A percentile compares a stretch with the other conserved stretches of the same genome.
phyloP scores from a whole-genome alignment of 2,113 vertebrate species.

The Pseudolaguvia tuberculata region DNA sequence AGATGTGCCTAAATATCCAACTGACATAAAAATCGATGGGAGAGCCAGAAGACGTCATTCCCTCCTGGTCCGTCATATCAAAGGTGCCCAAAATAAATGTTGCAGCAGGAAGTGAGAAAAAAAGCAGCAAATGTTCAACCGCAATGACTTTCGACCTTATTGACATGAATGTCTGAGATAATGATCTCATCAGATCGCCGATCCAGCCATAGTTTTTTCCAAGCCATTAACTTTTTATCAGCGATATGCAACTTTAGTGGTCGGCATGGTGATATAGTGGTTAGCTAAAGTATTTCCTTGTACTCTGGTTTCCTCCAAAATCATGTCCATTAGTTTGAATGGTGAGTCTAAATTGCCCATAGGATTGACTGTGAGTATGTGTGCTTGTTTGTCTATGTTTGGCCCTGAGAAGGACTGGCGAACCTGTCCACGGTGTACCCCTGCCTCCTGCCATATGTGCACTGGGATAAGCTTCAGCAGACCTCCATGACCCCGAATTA shows the following conservation, averaged over 20 bases:
- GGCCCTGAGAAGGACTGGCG: no score
- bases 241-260: constrained; percentile 1
- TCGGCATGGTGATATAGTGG: no score
- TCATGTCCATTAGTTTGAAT: no score
- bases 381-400: no score
- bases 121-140: constrained; percentile 14
- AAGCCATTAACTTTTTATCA: constrained; percentile 12
- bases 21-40: constrained; percentile 42
- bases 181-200: constrained; percentile 14
- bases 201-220: constrained; percentile 10
- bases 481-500: no score
- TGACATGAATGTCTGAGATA: constrained; percentile 23
- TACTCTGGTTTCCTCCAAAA: no score
- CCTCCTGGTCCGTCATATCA: constrained; percentile 32
- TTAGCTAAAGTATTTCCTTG: no score
- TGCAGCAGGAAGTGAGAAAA: constrained; percentile 1
- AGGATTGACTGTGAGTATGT: no score
- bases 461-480: no score
- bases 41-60: constrained; percentile 28
- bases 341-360: no score
- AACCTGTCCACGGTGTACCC: no score
- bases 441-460: no score
- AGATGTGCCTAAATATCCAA: constrained; percentile 34
- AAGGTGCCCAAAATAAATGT: constrained; percentile 43
- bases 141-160: background rate